These are phyloP conservation scores for Macaca nemestrina DNA, from an alignment of 2,113 vertebrate species.

Conservation along the genomic window DNA sequence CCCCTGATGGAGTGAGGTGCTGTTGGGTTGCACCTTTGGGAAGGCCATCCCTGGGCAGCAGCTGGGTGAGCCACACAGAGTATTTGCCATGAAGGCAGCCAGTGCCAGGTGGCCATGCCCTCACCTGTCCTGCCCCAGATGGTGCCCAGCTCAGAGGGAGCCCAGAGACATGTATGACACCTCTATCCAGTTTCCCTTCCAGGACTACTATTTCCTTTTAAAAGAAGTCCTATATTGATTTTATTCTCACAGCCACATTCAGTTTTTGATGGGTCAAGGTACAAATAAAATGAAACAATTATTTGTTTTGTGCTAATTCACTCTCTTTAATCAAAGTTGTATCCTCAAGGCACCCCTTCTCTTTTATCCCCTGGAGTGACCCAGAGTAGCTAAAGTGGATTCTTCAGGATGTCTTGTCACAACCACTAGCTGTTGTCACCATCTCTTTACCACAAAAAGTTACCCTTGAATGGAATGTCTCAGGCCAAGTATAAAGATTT, in stretches of 20 bases:
- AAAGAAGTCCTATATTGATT: not conserved
- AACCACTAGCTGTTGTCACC: not conserved
- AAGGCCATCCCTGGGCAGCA: not conserved
- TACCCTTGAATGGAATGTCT: not conserved
- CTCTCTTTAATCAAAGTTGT: not conserved
- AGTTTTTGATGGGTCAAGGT: not conserved
- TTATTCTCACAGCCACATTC: not conserved
- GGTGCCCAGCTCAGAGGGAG: not conserved
- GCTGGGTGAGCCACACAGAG: not conserved
- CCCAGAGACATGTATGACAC: not conserved
- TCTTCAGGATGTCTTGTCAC: not conserved
- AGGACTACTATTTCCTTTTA: not conserved
- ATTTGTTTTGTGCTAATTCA: not conserved
- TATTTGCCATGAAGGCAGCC: not conserved
- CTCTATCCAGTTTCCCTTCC: not conserved
- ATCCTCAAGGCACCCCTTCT: not conserved
- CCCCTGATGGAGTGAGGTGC: not conserved
- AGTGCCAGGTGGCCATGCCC: not conserved
- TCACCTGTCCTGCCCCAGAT: not conserved
- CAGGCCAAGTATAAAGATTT: not conserved
- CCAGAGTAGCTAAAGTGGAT: not conserved
- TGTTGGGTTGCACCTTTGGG: not conserved
- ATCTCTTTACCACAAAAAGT: not conserved
- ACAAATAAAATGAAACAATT: not conserved
- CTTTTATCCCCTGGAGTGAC: not conserved